Evolutionary conservation across 2,888 invertebrate genomes (phyloP).

Genomic region (Drosophila tanythrix): DNA sequence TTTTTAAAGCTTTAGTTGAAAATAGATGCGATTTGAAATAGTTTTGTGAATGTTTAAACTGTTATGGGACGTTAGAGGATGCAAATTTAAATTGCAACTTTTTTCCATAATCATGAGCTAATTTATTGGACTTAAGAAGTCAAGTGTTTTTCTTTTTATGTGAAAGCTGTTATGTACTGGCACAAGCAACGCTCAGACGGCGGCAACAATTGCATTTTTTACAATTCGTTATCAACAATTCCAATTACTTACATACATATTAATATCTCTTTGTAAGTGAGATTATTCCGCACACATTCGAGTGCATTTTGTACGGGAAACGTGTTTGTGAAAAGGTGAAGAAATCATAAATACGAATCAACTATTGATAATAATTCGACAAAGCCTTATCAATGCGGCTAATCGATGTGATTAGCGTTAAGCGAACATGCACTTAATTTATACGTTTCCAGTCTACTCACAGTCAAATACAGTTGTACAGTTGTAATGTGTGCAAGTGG

Average conservation of each 20-base stretch:
- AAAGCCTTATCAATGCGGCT: slow-evolving; percentile 61
- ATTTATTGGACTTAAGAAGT: neutral
- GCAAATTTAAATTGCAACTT: neutral
- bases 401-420: slow-evolving; percentile 65
- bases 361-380: slow-evolving; percentile 53
- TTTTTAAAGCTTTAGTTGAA: slow-evolving; percentile 6
- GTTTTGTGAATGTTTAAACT: neutral
- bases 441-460: neutral
- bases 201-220: slow-evolving; percentile 12
- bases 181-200: neutral
- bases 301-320: slow-evolving; percentile 38
- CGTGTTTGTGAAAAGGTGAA: slow-evolving; percentile 58
- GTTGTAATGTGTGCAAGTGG: slow-evolving; percentile 9
- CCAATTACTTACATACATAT: neutral
- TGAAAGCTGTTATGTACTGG: neutral
- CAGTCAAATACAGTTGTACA: neutral
- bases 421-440: slow-evolving; percentile 19
- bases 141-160: neutral
- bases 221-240: slow-evolving; percentile 37
- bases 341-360: slow-evolving; percentile 57
- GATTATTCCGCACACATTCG: slow-evolving; percentile 4
- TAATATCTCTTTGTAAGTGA: neutral
- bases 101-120: neutral
- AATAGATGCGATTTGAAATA: neutral
- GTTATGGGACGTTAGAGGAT: neutral